Evolutionary conservation across 2,888 invertebrate genomes (phyloP).

Genomic region (Eristalinus aeneus): DNA sequence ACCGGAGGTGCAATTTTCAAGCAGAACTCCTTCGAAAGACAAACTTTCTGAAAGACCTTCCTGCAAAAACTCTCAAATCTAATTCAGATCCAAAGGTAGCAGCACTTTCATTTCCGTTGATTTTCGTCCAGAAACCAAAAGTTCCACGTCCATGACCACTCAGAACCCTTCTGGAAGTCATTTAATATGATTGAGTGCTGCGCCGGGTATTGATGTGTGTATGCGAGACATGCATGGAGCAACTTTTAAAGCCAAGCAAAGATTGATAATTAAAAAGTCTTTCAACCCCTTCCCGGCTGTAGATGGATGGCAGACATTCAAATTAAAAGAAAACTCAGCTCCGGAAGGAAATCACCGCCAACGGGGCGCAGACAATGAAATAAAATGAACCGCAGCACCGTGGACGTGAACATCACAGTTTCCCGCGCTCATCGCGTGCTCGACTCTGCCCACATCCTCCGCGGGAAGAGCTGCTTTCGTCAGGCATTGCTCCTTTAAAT

Average conservation of each 20-base stretch:
- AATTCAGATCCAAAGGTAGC: background rate
- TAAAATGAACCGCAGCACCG: slow-evolving; percentile 23
- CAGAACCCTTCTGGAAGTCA: background rate
- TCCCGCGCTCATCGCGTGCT: slow-evolving; percentile 66
- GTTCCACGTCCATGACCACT: background rate
- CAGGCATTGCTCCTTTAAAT: slow-evolving; percentile 52
- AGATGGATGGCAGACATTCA: slow-evolving; percentile 45
- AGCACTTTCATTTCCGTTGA: background rate
- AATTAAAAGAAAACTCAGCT: slow-evolving; percentile 42
- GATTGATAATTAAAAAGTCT: background rate
- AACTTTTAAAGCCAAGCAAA: background rate
- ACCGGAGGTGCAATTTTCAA: background rate
- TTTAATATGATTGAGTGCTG: background rate
- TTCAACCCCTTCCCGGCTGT: background rate
- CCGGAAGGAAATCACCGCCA: background rate
- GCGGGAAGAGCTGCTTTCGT: slow-evolving; percentile 29
- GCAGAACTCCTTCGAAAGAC: background rate
- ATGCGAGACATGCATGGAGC: too few relatives aligned
- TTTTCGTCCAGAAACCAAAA: background rate
- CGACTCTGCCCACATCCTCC: slow-evolving; percentile 44
- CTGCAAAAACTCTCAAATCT: background rate
- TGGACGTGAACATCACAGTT: slow-evolving; percentile 49
- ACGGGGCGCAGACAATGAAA: too few relatives aligned
- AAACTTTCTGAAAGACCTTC: background rate
- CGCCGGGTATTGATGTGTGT: background rate